Percentiles rank a stretch among this genome's conserved stretches.
Evolutionary conservation across 1,140 invertebrate species (phyloP).

Genomic region (Papilio polytes): DNA sequence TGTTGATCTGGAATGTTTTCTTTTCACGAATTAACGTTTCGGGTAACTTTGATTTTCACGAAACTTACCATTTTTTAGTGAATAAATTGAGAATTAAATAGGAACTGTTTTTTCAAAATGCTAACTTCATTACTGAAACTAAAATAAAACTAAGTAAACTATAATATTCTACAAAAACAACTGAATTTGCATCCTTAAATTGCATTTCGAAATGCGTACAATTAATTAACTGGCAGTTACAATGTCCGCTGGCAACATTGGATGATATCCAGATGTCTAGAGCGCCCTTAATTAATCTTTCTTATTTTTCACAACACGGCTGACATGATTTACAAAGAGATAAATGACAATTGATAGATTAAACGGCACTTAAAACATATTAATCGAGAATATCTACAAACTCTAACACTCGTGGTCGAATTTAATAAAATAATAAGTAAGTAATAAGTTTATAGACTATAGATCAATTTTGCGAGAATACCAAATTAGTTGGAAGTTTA

Average conservation of each 20-base stretch:
- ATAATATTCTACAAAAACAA: background rate
- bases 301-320: background rate
- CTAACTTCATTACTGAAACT: background rate
- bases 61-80: too few species aligned
- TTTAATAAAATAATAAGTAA: too few species aligned
- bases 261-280: conserved; percentile 24
- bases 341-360: conserved; percentile 17
- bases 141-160: background rate
- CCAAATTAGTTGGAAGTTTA: background rate
- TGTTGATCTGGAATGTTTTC: background rate
- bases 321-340: conserved; percentile 6
- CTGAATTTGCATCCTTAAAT: background rate
- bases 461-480: background rate
- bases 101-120: background rate
- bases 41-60: background rate
- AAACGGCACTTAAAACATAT: background rate
- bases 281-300: conserved; percentile 34
- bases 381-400: background rate
- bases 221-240: conserved; percentile 23
- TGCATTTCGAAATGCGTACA: background rate
- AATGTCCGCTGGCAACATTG: conserved; percentile 11
- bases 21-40: background rate
- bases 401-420: too few species aligned
- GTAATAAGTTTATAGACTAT: too few species aligned
- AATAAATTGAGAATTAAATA: too few species aligned